phyloP scores from a whole-genome alignment of 2,113 vertebrate species.

The Stigmatopora nigra region DNA sequence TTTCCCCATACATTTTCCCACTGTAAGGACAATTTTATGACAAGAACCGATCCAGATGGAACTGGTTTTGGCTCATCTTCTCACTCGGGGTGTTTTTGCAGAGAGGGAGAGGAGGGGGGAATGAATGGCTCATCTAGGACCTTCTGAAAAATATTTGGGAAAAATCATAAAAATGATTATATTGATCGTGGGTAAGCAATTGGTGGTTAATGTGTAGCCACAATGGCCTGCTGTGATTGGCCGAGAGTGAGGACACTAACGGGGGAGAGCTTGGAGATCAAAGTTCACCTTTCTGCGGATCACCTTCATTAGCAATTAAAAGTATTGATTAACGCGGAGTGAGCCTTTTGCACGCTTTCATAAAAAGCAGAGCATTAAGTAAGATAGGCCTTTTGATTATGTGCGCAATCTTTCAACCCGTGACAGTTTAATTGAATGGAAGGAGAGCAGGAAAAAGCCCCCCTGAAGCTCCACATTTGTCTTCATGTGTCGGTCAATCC shows the following conservation, averaged over 20 bases:
- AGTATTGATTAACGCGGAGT: background rate
- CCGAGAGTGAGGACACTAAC: slow-evolving; percentile 38
- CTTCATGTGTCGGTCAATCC: slow-evolving; percentile 19
- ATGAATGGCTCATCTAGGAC: background rate
- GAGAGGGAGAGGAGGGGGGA: no score
- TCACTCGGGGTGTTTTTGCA: slow-evolving; percentile 18
- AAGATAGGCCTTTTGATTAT: slow-evolving; percentile 10
- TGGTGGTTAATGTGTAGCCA: slow-evolving; percentile 55
- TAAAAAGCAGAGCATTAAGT: background rate
- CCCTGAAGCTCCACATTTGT: slow-evolving; percentile 1
- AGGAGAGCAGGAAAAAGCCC: slow-evolving; percentile 27
- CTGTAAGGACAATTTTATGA: background rate
- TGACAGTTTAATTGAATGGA: slow-evolving; percentile 52
- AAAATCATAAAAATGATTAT: background rate
- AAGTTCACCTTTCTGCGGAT: slow-evolving; percentile 53
- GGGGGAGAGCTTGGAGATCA: slow-evolving; percentile 37
- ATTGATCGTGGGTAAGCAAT: slow-evolving; percentile 4
- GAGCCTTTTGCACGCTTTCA: background rate
- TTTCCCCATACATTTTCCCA: background rate
- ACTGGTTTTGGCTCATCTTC: slow-evolving; percentile 48
- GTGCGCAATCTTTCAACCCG: slow-evolving; percentile 27
- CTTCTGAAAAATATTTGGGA: background rate
- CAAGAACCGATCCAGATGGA: slow-evolving; percentile 47
- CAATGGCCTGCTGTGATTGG: slow-evolving; percentile 49
- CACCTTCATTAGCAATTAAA: slow-evolving; percentile 1